Evolutionary conservation across 2,113 vertebrate genomes (phyloP).

Genomic region (Peromyscus californicus): DNA sequence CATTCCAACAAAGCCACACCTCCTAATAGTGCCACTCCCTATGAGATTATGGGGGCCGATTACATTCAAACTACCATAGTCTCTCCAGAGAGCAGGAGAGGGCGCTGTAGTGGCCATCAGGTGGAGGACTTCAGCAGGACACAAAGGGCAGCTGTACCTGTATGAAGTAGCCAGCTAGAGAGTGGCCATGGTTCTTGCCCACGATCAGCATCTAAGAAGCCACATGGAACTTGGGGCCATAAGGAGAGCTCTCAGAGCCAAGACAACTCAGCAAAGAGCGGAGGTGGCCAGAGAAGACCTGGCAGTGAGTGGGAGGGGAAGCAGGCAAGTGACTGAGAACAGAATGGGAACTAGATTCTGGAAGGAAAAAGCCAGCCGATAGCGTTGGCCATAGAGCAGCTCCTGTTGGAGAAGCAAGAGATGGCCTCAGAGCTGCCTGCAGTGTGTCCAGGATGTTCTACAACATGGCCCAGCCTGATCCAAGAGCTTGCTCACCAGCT

Average conservation of each 20-base stretch:
- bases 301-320: not conserved
- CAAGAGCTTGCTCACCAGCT: not conserved
- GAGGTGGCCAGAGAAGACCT: not conserved
- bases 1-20: not conserved
- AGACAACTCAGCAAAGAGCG: not conserved
- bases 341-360: not conserved
- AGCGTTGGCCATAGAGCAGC: not conserved
- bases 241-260: not conserved
- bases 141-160: not conserved
- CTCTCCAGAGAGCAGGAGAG: not conserved
- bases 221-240: not conserved
- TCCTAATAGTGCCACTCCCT: not conserved
- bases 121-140: not conserved
- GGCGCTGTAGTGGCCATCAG: not conserved
- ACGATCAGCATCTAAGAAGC: not conserved
- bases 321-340: not conserved
- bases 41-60: not conserved
- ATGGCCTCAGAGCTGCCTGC: not conserved
- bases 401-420: not conserved
- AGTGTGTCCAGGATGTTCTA: not conserved
- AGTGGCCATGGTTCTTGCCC: not conserved
- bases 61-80: not conserved
- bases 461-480: not conserved
- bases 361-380: not conserved
- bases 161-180: not conserved